A percentile compares a stretch with the other conserved stretches of the same genome.
Evolutionary conservation across 1,140 invertebrate species (phyloP).

Genomic region (Musca domestica): DNA sequence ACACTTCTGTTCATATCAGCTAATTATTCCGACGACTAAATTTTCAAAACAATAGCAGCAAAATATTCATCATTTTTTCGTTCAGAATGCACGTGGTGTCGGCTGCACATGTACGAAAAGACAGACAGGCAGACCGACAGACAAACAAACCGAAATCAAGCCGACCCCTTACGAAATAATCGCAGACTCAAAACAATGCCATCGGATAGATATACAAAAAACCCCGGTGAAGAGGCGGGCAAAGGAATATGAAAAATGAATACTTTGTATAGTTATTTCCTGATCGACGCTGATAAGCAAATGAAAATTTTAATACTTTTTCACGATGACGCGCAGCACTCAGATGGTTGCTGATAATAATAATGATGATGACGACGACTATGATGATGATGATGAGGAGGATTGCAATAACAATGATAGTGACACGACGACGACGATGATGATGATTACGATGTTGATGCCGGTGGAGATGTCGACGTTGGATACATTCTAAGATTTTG

Average conservation of each 20-base stretch:
- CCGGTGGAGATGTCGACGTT: not conserved
- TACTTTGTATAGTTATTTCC: not conserved
- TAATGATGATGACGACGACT: not conserved
- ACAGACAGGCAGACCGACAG: not conserved
- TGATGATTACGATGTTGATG: not conserved
- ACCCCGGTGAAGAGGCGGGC: too few relatives aligned
- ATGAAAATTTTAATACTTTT: slow-evolving; percentile 5
- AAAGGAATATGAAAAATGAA: not conserved
- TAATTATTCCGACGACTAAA: too few relatives aligned
- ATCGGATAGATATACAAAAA: too few relatives aligned
- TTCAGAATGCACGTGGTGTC: not conserved
- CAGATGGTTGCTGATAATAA: slow-evolving; percentile 3
- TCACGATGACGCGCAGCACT: not conserved
- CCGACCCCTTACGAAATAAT: too few relatives aligned
- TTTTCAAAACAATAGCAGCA: too few relatives aligned
- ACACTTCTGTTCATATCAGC: too few relatives aligned
- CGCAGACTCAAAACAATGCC: too few relatives aligned
- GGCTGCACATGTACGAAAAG: not conserved
- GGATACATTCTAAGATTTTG: not conserved
- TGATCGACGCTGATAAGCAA: slow-evolving; percentile 16
- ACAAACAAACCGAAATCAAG: not conserved
- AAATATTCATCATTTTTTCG: too few relatives aligned
- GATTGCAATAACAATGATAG: slow-evolving; percentile 30
- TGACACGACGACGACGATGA: too few relatives aligned
- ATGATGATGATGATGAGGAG: slow-evolving; percentile 30